phyloP scores from a whole-genome alignment of 2,113 vertebrate genomes.

The Petromus typicus region DNA sequence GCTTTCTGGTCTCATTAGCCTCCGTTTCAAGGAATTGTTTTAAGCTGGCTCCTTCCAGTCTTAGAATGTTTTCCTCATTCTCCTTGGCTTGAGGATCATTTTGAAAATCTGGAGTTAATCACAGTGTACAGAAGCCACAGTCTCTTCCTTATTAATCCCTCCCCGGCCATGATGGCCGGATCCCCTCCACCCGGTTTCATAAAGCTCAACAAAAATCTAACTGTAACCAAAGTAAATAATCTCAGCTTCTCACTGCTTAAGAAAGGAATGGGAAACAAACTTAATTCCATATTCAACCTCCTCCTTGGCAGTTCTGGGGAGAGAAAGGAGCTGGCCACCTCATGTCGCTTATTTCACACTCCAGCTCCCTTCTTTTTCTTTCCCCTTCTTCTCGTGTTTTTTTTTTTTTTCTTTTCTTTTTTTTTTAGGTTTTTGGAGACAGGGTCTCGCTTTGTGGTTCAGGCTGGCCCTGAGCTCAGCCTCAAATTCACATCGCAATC shows the following conservation, averaged over 20 bases:
- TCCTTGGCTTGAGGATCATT: slow-evolving; percentile 63
- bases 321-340: background rate
- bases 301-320: background rate
- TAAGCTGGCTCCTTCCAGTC: background rate
- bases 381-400: background rate
- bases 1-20: background rate
- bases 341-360: background rate
- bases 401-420: no score
- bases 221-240: slow-evolving; percentile 36
- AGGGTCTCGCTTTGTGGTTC: no score
- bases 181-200: background rate
- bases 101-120: slow-evolving; percentile 72
- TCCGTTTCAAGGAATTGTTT: slow-evolving; percentile 45
- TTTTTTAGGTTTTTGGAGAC: no score
- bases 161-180: background rate
- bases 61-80: slow-evolving; percentile 4
- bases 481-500: no score
- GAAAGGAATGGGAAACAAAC: background rate
- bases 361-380: background rate
- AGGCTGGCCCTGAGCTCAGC: no score
- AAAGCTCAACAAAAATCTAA: slow-evolving; percentile 59
- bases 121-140: background rate
- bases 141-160: slow-evolving; percentile 29
- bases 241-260: background rate
- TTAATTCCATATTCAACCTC: slow-evolving; percentile 26